A percentile compares a stretch with the other conserved stretches of the same genome.
phyloP scores from a whole-genome alignment of 2,888 invertebrate genomes.

The Gastracanthus pulcherrimus region DNA sequence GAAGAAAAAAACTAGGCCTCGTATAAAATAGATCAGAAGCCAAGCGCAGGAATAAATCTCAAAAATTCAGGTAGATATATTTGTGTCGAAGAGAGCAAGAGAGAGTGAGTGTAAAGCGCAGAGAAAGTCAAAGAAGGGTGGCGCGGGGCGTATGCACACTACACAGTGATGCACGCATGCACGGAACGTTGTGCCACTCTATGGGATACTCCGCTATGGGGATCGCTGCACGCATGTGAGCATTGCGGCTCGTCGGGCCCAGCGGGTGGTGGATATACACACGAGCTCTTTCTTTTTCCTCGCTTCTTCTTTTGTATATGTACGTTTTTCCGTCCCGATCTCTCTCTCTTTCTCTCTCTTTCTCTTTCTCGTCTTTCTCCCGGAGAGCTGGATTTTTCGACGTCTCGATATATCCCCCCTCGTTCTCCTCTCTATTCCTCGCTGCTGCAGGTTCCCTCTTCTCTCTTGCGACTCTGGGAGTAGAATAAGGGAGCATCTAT shows the following conservation, averaged over 20 bases:
- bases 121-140: slow-evolving; percentile 50
- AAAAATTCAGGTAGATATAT: not conserved
- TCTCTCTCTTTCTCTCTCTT: slow-evolving; percentile 51
- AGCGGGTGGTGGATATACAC: slow-evolving; percentile 71
- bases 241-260: slow-evolving; percentile 71
- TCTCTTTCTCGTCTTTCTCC: slow-evolving; percentile 53
- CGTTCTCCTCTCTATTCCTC: slow-evolving; percentile 46
- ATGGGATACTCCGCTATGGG: slow-evolving; percentile 63
- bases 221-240: slow-evolving; percentile 71
- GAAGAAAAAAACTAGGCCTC: not conserved
- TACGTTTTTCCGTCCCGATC: not conserved
- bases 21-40: not conserved
- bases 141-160: slow-evolving; percentile 48
- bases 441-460: too few species aligned
- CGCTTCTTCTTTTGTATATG: slow-evolving; percentile 56
- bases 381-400: slow-evolving; percentile 45
- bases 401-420: slow-evolving; percentile 53
- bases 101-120: not conserved
- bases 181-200: slow-evolving; percentile 56
- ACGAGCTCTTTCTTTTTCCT: not conserved
- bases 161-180: not conserved
- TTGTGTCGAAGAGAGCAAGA: not conserved
- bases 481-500: too few species aligned
- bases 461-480: too few species aligned
- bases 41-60: not conserved